phyloP scores from a whole-genome alignment of 2,888 invertebrate species.

The Drosophila neonasuta region DNA sequence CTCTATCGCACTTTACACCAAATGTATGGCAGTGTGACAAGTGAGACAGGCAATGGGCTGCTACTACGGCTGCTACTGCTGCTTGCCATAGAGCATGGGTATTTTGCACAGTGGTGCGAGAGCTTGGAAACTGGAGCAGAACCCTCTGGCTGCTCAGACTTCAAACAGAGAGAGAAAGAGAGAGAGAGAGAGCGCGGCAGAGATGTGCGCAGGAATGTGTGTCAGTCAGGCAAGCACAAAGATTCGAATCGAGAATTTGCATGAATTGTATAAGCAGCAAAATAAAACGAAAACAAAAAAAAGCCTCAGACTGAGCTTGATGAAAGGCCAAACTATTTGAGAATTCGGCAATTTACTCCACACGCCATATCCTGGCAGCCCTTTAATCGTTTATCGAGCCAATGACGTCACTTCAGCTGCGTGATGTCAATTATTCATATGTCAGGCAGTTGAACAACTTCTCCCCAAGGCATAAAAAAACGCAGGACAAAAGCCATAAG shows the following conservation, averaged over 20 bases:
- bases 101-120: slow-evolving; percentile 55
- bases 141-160: slow-evolving; percentile 16
- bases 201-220: slow-evolving; percentile 65
- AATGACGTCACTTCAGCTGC: slow-evolving; percentile 59
- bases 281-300: slow-evolving; percentile 51
- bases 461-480: slow-evolving; percentile 21
- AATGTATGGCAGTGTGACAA: slow-evolving; percentile 80
- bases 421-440: slow-evolving; percentile 58
- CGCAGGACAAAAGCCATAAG: slow-evolving; percentile 11
- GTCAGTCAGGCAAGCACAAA: slow-evolving; percentile 49
- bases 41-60: slow-evolving; percentile 63
- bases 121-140: slow-evolving; percentile 72
- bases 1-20: slow-evolving; percentile 39
- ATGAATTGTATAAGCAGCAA: slow-evolving; percentile 66
- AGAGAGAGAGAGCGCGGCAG: slow-evolving; percentile 3
- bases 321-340: slow-evolving; percentile 49
- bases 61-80: not conserved
- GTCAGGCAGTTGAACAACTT: slow-evolving; percentile 38
- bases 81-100: slow-evolving; percentile 1
- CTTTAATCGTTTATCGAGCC: slow-evolving; percentile 61
- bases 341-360: slow-evolving; percentile 33
- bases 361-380: slow-evolving; percentile 20
- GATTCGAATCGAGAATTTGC: slow-evolving; percentile 48
- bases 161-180: slow-evolving; percentile 8
- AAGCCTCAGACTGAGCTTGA: slow-evolving; percentile 17